Percentiles rank a stretch among this genome's conserved stretches.
phyloP scores from a whole-genome alignment of 2,888 invertebrate species.

The Lumbricus terrestris region DNA sequence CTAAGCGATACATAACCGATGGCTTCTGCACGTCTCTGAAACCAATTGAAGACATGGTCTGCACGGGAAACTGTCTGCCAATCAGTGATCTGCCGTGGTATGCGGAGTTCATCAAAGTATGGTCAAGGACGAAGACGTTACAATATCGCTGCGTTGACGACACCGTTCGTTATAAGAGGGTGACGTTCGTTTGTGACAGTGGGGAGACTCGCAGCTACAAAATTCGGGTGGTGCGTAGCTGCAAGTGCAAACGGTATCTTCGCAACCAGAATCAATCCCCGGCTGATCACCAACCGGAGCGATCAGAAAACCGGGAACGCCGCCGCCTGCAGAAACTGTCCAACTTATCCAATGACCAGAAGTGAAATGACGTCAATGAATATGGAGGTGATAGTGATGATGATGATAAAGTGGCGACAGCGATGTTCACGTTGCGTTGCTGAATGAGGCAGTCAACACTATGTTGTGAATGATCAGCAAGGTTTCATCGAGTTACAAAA shows the following conservation, averaged over 20 bases:
- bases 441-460: background rate
- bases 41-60: slow-evolving; percentile 56
- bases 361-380: background rate
- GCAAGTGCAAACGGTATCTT: slow-evolving; percentile 43
- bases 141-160: slow-evolving; percentile 57
- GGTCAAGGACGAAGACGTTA: slow-evolving; percentile 48
- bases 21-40: slow-evolving; percentile 55
- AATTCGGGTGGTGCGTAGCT: slow-evolving; percentile 47
- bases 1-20: slow-evolving; percentile 56
- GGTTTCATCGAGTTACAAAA: background rate
- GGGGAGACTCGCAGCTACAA: slow-evolving; percentile 50
- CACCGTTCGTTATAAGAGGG: slow-evolving; percentile 46
- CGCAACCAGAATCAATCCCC: slow-evolving; percentile 29
- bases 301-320: background rate
- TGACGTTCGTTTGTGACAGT: slow-evolving; percentile 54
- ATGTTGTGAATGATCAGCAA: background rate
- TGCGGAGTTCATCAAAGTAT: slow-evolving; percentile 53
- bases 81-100: slow-evolving; percentile 56
- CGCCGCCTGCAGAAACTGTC: slow-evolving; percentile 7
- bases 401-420: background rate
- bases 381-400: background rate
- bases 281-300: background rate
- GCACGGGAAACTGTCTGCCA: slow-evolving; percentile 57
- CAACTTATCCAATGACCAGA: background rate
- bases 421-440: background rate